Evolutionary conservation across 2,113 vertebrate species (phyloP).

Genomic region (Oreochromis spilurus): DNA sequence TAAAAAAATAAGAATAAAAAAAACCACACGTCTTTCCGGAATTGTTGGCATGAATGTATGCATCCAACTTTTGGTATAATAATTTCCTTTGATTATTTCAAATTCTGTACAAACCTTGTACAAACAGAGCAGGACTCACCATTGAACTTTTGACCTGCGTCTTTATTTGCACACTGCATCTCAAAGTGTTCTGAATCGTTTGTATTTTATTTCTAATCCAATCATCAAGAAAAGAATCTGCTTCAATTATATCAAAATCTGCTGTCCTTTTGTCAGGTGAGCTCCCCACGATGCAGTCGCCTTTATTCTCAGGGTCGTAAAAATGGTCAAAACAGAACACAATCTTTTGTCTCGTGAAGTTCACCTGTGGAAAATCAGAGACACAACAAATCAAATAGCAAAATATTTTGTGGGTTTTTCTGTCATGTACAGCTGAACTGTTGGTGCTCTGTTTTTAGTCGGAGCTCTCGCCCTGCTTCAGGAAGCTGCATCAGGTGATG

Average conservation of each 20-base stretch:
- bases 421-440: neutral
- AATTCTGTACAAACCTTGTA: no score
- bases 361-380: neutral
- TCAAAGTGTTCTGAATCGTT: neutral
- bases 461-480: neutral
- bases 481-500: neutral
- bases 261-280: neutral
- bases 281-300: neutral
- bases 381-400: neutral
- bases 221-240: rapidly evolving
- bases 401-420: neutral
- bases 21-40: neutral
- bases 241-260: neutral
- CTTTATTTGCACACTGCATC: neutral
- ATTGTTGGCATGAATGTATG: no score
- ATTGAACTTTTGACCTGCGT: neutral
- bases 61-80: no score
- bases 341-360: neutral
- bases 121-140: neutral
- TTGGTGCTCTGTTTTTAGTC: neutral
- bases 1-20: rapidly evolving
- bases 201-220: neutral
- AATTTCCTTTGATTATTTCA: no score
- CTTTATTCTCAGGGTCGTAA: neutral
- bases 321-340: neutral